Base-by-base conservation (phyloP, 1,140 invertebrate species). In the Luehdorfia chinensis region DNA sequence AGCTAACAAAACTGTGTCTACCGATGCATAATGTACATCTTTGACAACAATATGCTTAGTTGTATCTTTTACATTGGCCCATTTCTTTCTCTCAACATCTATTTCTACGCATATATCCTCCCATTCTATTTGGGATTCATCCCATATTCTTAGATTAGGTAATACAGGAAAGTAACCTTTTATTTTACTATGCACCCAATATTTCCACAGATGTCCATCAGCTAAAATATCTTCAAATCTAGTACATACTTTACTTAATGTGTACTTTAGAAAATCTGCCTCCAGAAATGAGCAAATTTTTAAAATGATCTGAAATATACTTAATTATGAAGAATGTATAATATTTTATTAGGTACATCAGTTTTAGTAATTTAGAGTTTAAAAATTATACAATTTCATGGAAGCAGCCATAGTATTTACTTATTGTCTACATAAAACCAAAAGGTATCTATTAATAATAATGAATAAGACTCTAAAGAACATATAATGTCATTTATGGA, bases 201-300 rank as follows among this genome's bases (percentile, higher is more conserved):
- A 69, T 33, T 74, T 80, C 86, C 86, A 88, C 6, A 88, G 59
- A 18, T 64, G 60, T 23, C 78, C 67, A 67, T 88, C 86, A 33
- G 71, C 59, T 50, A 88, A 58, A 50, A 88, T 88, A 50, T 74
- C 63, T 41, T 79, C 59, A 73, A 88, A 87, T 51, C 84, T 56
- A 45, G 57, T 67, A 59, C 84, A 87, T 1, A 88, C 84, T 59
- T 70, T 69, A 30, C 73, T 77, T 27, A 88, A 55, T 19, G 75
- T 84, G 31, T 71, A 57, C 55, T 71, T 84, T 49, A 88, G 57
- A 55, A 78, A 83, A 41, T 76, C 58, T 49, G 72, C 70, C 56
- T 85, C 81, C 36, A 88, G 57, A 50, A 74, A 86, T 46, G 80
- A 80, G 45, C 83, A 86, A 69, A 88, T 88, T 66, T 87, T 84